Evolutionary conservation across 2,888 invertebrate species (phyloP), one percentile per base, ranked within the genome.

Genomic region (Drosophila koepferae): DNA sequence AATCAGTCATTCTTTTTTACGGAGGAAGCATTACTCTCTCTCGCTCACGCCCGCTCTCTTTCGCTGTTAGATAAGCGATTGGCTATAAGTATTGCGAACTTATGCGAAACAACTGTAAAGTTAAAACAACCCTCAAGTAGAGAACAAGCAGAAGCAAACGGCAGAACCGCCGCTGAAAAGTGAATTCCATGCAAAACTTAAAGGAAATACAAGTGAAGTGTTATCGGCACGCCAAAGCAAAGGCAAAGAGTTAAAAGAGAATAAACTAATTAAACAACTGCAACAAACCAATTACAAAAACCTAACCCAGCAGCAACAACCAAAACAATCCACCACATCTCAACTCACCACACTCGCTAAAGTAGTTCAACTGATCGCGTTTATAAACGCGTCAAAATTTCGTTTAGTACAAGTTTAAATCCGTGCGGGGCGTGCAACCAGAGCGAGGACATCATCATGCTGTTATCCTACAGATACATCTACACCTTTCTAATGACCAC

Each of bases 371-470:
- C 44, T 16, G n/a, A 10, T 41, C 63, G 77, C 54, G 65, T 38
- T 46, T 3, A 28, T 9, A 20, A 77, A 46, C 49, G 41, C 69
- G 72, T 87, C 82, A 88, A 91, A 61, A 85, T 85, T 85, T 48
- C 87, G 61, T 80, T 76, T 51, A 78, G 61, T 54, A 28, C 66
- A 54, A 87, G 61, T 55, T 63, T 63, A 60, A 77, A 71, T 62
- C 58, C 78, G 80, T 91, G 90, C 82, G 85, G 87, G 74, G 77
- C 85, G 83, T 89, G 90, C 70, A 73, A 82, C 63, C 85, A 86
- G 76, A 83, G 77, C 80, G 89, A 91, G 77, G 81, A 84, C 67
- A 85, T 81, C 69, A 91, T 84, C 70, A 91, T 91, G 91, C 76
- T 86, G 36, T 65, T 82, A 67, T 85, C 83, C 60, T 83, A 79